Evolutionary conservation across 2,888 invertebrate species (phyloP).

Genomic region (Drosophila tanythrix): DNA sequence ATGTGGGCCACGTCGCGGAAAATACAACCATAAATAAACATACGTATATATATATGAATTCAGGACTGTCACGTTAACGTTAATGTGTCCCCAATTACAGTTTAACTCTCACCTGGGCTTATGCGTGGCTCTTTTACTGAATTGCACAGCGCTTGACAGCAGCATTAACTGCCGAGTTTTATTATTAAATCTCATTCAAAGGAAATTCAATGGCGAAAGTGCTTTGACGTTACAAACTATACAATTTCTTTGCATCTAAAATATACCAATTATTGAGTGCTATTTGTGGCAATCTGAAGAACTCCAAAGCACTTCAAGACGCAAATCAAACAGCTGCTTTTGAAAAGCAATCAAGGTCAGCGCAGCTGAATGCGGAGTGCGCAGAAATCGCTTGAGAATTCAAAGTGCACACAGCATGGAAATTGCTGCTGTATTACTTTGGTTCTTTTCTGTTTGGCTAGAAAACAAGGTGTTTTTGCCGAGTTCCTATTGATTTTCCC

Average conservation of each 20-base stretch:
- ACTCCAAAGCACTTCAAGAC: background rate
- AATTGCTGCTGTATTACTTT: background rate
- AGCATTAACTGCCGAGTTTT: background rate
- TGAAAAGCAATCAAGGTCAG: background rate
- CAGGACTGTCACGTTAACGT: slow-evolving; percentile 25
- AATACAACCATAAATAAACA: background rate
- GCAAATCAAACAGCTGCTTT: slow-evolving; percentile 2
- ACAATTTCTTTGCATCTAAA: background rate
- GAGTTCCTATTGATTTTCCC: background rate
- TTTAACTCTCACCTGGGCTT: slow-evolving; percentile 20
- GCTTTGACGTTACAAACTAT: background rate
- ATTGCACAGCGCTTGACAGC: background rate
- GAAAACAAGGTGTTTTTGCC: background rate
- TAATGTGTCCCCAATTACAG: slow-evolving; percentile 32
- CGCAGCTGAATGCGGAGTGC: too few relatives aligned
- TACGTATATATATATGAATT: slow-evolving; percentile 2
- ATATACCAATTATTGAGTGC: background rate
- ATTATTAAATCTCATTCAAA: background rate
- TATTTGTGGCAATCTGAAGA: background rate
- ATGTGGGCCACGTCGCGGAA: slow-evolving; percentile 36
- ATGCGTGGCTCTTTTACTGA: slow-evolving; percentile 6
- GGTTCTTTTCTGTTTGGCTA: background rate
- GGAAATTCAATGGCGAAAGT: background rate
- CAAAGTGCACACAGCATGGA: background rate
- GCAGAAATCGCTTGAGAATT: slow-evolving; percentile 2